Evolutionary conservation across 2,888 invertebrate genomes (phyloP), one percentile per base, ranked within the genome.

Genomic region (Orchesellides sinensis): DNA sequence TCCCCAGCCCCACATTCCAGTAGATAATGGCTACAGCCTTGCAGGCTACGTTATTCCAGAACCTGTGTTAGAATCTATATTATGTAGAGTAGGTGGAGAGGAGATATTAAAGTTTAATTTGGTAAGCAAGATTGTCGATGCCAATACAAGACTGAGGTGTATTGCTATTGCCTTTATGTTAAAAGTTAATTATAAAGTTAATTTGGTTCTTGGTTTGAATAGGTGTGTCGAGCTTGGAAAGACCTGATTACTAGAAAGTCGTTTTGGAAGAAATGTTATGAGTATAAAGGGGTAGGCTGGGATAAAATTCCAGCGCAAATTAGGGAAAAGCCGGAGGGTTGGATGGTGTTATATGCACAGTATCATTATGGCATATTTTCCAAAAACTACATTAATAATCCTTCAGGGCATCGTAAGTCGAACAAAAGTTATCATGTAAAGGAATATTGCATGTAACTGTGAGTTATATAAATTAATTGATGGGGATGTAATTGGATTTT

Each of bases 191-290:
- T 56, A n/a, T 8, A 65, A 14, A 32, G 32, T 32, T 5, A 32
- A 32, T 32, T 6, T 6, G 32, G 6, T 32, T 32, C 32, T 32
- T 5, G 5, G 32, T 8, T 40, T 40, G 1, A 40, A 14, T 54
- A 82, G 85, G 85, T 85, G 0, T 85, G 85, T 49, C 61, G 75
- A 61, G 63, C 45, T 3, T 85, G 85, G 85, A 83, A 83, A 45
- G 82, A 85, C 59, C 19, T 85, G 0, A 66, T 83, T 19, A 72
- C 75, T 1, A 63, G 82, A n/a, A 82, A 84, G 17, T 85, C 83
- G 12, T 85, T 83, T 40, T 85, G 85, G 85, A 85, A 72, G 27
- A 70, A 66, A 19, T 83, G 78, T 47, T 85, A 61, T 27, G 68
- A 75, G 0, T n/a, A 25, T 1, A 52, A 32, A 27, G 63, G 75